Percentiles rank a stretch among this genome's conserved stretches.
Conservation (phyloP, 2,888 invertebrate genomes). For the Caenorhabditis macrosperma region DNA sequence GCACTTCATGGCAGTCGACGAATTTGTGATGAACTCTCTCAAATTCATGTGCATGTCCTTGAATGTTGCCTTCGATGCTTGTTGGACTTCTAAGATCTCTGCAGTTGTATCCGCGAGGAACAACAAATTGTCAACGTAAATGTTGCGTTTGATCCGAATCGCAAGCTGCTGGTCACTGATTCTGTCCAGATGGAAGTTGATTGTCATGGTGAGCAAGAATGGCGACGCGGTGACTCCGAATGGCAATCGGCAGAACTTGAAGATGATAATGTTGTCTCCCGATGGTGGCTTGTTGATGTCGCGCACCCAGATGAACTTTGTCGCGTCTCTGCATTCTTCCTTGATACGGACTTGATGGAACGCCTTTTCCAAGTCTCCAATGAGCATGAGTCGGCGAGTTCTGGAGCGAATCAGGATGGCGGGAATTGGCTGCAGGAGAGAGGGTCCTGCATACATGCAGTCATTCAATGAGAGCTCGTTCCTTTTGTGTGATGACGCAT, state of each 20-base stretch:
- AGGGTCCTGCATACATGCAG: constrained; percentile 14
- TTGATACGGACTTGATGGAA: constrained; percentile 17
- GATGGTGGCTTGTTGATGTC: no score
- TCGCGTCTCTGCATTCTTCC: not conserved
- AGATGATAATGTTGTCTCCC: constrained; percentile 5
- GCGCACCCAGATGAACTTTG: constrained; percentile 33
- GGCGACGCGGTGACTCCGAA: constrained; percentile 32
- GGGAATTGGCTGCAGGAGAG: not conserved
- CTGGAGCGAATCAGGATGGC: constrained; percentile 6
- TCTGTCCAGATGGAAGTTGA: no score
- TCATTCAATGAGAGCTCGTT: constrained; percentile 12
- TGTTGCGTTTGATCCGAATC: not conserved
- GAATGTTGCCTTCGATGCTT: no score
- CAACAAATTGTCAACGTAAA: constrained; percentile 47
- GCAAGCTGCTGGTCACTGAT: no score
- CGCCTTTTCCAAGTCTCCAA: constrained; percentile 21
- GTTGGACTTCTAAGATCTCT: not conserved
- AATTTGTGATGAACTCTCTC: no score
- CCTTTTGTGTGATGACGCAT: constrained; percentile 3
- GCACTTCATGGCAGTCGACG: no score
- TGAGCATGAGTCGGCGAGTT: not conserved
- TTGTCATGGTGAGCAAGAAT: no score
- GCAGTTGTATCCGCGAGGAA: not conserved
- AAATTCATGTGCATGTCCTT: no score
- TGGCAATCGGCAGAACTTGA: constrained; percentile 22